These are phyloP conservation scores for Mellilla xanthometata DNA, from an alignment of 2,888 invertebrate species.

Conservation along the genomic window DNA sequence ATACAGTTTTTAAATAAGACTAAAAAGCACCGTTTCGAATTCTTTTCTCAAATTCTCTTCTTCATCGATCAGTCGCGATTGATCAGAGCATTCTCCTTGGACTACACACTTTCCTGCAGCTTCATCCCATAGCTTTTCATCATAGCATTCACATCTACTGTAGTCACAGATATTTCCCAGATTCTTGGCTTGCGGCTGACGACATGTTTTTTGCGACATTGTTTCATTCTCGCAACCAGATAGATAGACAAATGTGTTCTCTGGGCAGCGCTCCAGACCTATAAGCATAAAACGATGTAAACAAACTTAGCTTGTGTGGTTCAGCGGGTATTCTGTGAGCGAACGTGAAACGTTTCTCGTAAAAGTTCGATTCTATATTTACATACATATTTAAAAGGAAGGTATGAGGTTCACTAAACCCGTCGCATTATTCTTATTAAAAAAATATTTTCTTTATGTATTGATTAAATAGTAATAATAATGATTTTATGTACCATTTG, in stretches of 20 bases:
- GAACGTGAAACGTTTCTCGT: too few species aligned
- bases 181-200: conserved; percentile 28
- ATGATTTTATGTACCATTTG: too few species aligned
- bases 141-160: conserved; percentile 43
- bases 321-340: too few species aligned
- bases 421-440: too few species aligned
- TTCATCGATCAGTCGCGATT: conserved; percentile 25
- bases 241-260: conserved; percentile 36
- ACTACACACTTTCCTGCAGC: conserved; percentile 37
- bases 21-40: neutral
- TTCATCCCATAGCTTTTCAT: conserved; percentile 43
- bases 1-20: neutral
- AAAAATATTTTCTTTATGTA: too few species aligned
- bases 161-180: conserved; percentile 43
- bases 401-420: too few species aligned
- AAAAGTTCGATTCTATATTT: too few species aligned
- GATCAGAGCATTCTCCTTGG: conserved; percentile 39
- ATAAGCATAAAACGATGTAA: conserved; percentile 8
- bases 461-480: too few species aligned
- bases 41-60: conserved; percentile 8
- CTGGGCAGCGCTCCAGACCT: conserved; percentile 43
- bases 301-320: too few species aligned
- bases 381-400: too few species aligned
- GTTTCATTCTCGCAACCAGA: conserved; percentile 34
- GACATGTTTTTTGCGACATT: conserved; percentile 44